Conservation (phyloP, 2,888 invertebrate genomes). For the Mermis nigrescens region DNA sequence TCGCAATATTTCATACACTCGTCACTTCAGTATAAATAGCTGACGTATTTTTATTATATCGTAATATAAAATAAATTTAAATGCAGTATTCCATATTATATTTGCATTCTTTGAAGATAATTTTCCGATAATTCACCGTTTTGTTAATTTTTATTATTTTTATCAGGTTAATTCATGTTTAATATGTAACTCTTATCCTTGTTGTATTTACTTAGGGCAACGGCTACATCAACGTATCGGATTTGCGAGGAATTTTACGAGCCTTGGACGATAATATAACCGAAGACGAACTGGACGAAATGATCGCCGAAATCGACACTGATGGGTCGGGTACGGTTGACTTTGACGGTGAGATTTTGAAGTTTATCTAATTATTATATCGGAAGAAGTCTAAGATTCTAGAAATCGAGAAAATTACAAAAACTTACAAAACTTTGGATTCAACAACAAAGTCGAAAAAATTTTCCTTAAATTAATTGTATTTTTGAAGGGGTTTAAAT, state of each 20-base stretch:
- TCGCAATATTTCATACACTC: no score
- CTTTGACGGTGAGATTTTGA: slow-evolving; percentile 92
- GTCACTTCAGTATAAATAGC: no score
- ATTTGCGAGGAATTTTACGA: slow-evolving; percentile 75
- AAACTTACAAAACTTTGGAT: no score
- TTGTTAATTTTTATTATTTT: slow-evolving; percentile 49
- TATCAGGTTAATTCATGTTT: no score
- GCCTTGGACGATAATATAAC: slow-evolving; percentile 88
- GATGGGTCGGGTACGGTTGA: slow-evolving; percentile 96
- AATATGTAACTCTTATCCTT: no score
- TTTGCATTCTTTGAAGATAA: slow-evolving; percentile 94
- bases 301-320: slow-evolving; percentile 93
- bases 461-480: no score
- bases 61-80: no score
- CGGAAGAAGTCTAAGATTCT: background rate
- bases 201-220: slow-evolving; percentile 42
- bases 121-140: slow-evolving; percentile 94
- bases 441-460: no score
- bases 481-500: no score
- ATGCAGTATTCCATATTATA: slow-evolving; percentile 93
- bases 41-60: no score
- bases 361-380: background rate
- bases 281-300: slow-evolving; percentile 78
- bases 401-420: background rate
- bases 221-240: slow-evolving; percentile 79